Base-by-base conservation (phyloP, 2,113 vertebrate genomes). In the Microtus richardsoni region DNA sequence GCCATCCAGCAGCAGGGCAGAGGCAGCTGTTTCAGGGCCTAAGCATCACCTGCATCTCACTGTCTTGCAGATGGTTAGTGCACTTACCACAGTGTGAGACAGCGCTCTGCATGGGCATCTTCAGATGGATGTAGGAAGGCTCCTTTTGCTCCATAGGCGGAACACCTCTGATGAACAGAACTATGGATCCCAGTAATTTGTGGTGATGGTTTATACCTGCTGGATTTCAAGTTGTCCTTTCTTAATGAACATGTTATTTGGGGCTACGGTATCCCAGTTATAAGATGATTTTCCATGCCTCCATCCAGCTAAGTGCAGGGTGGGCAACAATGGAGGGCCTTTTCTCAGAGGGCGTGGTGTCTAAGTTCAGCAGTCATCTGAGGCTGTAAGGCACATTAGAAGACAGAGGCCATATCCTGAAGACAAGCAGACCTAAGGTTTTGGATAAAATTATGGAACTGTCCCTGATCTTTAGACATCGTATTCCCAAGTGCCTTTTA, bases 381-480 rank as follows among this genome's bases (percentile, higher is more conserved):
- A 44, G 47, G 8, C 22, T 66, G n/a, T 41, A 36, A 83, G 33
- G 28, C 66, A 77, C 64, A 74, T 68, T 64, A 10, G 73, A 7
- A 75, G 41, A n/a, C n/a, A 10, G 64, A 44, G 58, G 30, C 3
- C 36, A 36, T 19, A 0, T 60, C 71, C 22, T 62, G 64, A 66
- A 24, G 24, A n/a, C 5, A 79, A 22, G 47, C n/a, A 21, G 41
- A 5, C 5, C 39, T 9, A 6, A 3, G 19, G 9, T 21, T 62
- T 41, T 13, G 8, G 22, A 26, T 19, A 30, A 77, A 39, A 47
- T 41, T 9, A 11, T 17, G 21, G 39, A 33, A 41, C 30, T 41
- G 14, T 10, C 17, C 7, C 1, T 17, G 1, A 16, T 21, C 33
- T 12, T 26, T n/a, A 21, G 12, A 21, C 3, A 26, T n/a, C 52